Base-by-base conservation (phyloP, 2,113 vertebrate species). In the Pterophyllum scalare region DNA sequence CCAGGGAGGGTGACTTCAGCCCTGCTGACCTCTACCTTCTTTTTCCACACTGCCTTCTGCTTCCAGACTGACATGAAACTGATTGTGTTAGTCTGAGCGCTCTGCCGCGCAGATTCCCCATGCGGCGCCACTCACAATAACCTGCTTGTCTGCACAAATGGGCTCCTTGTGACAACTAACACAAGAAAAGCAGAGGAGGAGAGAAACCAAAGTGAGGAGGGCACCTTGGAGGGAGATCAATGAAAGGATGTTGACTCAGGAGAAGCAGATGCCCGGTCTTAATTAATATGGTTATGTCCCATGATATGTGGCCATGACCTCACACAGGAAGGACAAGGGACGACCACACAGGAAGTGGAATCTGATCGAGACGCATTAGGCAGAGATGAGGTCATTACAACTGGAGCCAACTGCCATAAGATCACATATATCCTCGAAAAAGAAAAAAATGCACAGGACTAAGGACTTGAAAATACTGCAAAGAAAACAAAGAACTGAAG, bases 201-300 rank as follows among this genome's bases (percentile, higher is more conserved):
- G 84, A 49, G 80, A 81, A 82, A 80, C 59, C 28, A 49, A 58
- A 75, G 76, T 82, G 81, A 65, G 82, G 89, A 88, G 80, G 90
- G 91, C 87, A 93, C 89, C 89, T 91, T 87, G 81, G 90, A 65
- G 91, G 49, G 88, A 58, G 10, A 2, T 85, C 91, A 92, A 95
- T 93, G 93, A 88, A 46, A 49, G 87, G 79, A 93, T 46, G 83
- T 84, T 90, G 94, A 95, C 93, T 91, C 93, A 93, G 94, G 94
- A 95, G 94, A 96, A 96, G 94, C 96, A 97, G 96, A 96, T 96
- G 96, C 91, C 86, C 80, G 90, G 85, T 83, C 89, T 79, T 89
- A 95, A 93, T 93, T 95, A 95, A 96, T 89, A 86, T 83, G 94
- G 95, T 94, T 93, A 93, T 75, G 78, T 92, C 80, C 82, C 81